phyloP scores from a whole-genome alignment of 2,888 invertebrate genomes.

The Lasioglossum oenotherae region DNA sequence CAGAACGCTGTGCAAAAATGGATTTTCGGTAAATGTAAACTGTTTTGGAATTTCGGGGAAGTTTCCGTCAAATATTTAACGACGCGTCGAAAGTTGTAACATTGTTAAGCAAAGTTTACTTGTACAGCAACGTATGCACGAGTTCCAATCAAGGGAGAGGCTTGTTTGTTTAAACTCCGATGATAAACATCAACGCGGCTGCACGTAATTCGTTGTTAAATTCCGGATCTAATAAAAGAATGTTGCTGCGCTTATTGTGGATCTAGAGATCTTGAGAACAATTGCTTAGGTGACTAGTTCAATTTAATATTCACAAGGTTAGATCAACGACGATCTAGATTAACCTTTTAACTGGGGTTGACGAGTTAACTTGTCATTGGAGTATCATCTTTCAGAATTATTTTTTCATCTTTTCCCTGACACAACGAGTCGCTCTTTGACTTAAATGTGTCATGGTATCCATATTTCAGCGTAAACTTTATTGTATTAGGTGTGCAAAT shows the following conservation, averaged over 20 bases:
- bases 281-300: neutral
- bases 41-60: neutral
- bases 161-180: constrained; percentile 1
- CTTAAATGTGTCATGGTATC: too few relatives aligned
- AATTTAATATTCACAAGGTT: neutral
- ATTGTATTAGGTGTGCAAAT: too few relatives aligned
- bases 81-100: neutral
- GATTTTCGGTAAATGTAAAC: neutral
- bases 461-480: too few relatives aligned
- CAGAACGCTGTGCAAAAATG: neutral
- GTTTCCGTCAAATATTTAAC: neutral
- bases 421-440: too few relatives aligned
- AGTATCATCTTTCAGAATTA: neutral
- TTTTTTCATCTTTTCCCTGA: too few relatives aligned
- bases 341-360: neutral
- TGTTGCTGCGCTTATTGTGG: neutral
- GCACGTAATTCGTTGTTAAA: neutral
- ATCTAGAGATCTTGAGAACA: neutral
- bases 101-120: constrained; percentile 4
- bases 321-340: neutral
- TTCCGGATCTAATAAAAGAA: neutral
- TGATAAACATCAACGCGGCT: neutral
- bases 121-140: neutral
- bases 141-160: constrained; percentile 1
- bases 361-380: neutral